Percentiles rank a stretch among this genome's conserved stretches.
Evolutionary conservation across 2,113 vertebrate species (phyloP).

Genomic region (Brachyistius frenatus): DNA sequence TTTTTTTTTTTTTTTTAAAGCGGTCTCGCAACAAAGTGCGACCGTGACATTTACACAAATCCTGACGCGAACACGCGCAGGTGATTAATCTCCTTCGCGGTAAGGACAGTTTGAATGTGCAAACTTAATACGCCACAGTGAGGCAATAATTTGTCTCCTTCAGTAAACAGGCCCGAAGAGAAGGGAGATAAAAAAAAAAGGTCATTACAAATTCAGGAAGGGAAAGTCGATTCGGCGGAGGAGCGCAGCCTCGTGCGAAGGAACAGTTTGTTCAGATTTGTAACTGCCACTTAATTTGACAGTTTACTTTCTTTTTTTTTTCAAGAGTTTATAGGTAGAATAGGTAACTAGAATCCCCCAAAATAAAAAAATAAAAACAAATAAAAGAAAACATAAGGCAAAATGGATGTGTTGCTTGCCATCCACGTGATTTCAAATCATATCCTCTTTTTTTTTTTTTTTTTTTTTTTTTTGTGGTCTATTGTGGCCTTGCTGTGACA

Average conservation of each 20-base stretch:
- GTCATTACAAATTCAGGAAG: constrained; percentile 11
- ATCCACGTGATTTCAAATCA: too few species aligned
- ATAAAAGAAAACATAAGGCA: too few species aligned
- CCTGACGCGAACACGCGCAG: constrained; percentile 19
- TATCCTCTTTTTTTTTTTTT: too few species aligned
- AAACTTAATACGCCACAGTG: constrained; percentile 28
- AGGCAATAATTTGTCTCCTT: constrained; percentile 14
- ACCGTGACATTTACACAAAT: constrained; percentile 28
- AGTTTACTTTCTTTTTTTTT: too few species aligned
- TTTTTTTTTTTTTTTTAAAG: neutral
- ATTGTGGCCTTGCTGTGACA: too few species aligned
- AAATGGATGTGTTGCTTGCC: too few species aligned
- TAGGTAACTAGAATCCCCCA: too few species aligned
- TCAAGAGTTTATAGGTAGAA: too few species aligned
- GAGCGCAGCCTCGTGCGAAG: neutral
- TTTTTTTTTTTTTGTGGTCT: too few species aligned
- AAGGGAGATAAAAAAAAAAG: constrained; percentile 31
- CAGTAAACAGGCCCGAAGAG: constrained; percentile 34
- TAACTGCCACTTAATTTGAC: neutral
- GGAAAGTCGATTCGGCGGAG: neutral
- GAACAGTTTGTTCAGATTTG: neutral
- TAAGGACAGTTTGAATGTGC: constrained; percentile 50
- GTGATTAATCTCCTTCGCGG: constrained; percentile 46
- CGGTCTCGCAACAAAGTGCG: neutral
- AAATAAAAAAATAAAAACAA: too few species aligned